Evolutionary conservation across 2,797 vertebrate species (phyloP).

Genomic region (Pristis pectinata): DNA sequence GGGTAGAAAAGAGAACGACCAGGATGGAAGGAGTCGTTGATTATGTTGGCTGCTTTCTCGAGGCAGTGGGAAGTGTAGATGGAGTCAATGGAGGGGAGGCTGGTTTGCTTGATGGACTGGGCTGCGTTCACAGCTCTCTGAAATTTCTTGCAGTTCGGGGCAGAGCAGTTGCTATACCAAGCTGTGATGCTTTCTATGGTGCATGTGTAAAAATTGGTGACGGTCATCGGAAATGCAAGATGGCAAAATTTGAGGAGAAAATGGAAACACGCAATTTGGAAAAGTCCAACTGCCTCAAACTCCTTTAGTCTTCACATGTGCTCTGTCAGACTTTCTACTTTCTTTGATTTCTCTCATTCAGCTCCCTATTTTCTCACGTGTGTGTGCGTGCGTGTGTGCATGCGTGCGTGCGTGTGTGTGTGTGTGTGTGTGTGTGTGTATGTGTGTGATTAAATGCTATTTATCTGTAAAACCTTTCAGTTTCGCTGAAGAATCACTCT

Average conservation of each 20-base stretch:
- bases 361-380: not conserved
- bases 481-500: too few species aligned
- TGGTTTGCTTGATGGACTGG: too few species aligned
- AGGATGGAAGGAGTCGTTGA: too few species aligned
- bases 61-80: too few species aligned
- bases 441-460: not conserved
- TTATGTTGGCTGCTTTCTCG: too few species aligned
- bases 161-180: too few species aligned
- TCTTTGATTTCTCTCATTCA: not conserved
- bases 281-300: not conserved
- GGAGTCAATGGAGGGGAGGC: too few species aligned
- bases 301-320: not conserved
- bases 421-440: not conserved
- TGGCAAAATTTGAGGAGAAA: not conserved
- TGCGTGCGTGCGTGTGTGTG: not conserved
- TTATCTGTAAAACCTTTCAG: too few species aligned
- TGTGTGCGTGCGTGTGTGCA: not conserved
- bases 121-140: too few species aligned
- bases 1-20: too few species aligned
- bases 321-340: not conserved
- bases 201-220: not conserved
- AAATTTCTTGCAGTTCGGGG: too few species aligned
- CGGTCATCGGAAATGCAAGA: too few species aligned
- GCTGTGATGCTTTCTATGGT: not conserved
- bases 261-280: not conserved